phyloP scores from a whole-genome alignment of 2,888 invertebrate genomes.

The Tribolium freemani region DNA sequence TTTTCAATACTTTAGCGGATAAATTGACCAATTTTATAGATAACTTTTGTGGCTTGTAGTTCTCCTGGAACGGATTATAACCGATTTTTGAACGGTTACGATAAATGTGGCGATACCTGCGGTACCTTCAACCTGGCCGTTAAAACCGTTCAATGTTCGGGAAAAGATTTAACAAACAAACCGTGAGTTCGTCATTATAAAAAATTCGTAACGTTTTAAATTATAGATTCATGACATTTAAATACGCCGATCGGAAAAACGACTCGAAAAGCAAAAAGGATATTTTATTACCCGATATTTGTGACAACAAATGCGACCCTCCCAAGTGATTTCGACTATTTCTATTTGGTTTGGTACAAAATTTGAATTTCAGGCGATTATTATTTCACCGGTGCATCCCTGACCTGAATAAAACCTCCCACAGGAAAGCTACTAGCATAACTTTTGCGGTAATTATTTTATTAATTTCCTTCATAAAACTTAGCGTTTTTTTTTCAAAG shows the following conservation, averaged over 20 bases:
- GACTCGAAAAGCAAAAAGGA: neutral
- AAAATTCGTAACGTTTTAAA: neutral
- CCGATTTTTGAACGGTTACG: slow-evolving; percentile 11
- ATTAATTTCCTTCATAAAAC: neutral
- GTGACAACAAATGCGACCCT: neutral
- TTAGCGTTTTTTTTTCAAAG: neutral
- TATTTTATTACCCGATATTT: neutral
- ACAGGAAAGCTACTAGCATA: neutral
- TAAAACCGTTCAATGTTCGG: neutral
- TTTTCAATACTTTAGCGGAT: neutral
- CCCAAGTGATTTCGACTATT: neutral
- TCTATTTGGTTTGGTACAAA: too few species aligned
- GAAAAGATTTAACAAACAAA: slow-evolving; percentile 8
- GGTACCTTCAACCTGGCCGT: neutral
- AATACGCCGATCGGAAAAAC: neutral
- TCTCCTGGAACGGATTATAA: neutral
- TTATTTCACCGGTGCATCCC: slow-evolving; percentile 16
- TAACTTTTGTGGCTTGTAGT: neutral
- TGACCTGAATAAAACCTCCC: neutral
- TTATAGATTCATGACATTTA: slow-evolving; percentile 9
- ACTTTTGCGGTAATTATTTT: slow-evolving; percentile 6
- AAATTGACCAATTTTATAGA: neutral
- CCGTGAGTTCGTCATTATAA: neutral
- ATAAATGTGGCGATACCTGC: slow-evolving; percentile 14
- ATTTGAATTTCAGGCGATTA: neutral